Evolutionary conservation across 2,113 vertebrate species (phyloP), one percentile per base, ranked within the genome.

Genomic region (Vireo altiloquus): DNA sequence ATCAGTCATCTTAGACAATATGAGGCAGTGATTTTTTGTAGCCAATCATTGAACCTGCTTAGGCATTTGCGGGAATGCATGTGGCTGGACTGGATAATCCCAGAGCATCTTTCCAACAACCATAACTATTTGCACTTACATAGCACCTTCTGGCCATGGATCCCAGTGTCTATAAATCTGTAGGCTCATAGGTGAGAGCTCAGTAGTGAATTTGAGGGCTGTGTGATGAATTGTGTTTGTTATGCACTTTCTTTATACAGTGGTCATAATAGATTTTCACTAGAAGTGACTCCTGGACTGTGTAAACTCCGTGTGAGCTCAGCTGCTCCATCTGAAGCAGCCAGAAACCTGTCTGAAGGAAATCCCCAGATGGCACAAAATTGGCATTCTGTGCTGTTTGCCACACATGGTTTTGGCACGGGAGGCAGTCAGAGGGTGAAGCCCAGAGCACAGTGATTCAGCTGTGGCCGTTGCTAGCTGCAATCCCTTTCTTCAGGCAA

Each of bases 1-100:
- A 97, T 95, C 92, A 87, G 65, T 96, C 86, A 91, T 85, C 46
- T 49, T 4, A 76, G 92, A 90, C 88, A 93, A 94, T 19, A 66
- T 16, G 21, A 80, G 33, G 56, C 87, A 95, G 82, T 78, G 89
- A 82, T 82, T 91, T 94, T 92, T 89, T 69, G 78, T 71, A 72
- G 64, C 82, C 87, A 65, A 65, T 68, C 69, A 54, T 13, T 90
- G 87, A 83, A 86, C 20, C 89, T 86, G 92, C 70, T 89, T 39
- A 15, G 40, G 75, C 69, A 64, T 77, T 96, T 94, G 35, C 84
- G 61, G 95, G 94, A 97, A 96, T 78, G 49, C 68, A 13, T 72
- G 64, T 49, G 89, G 66, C 71, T 82, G 57, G 64, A 64, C 75
- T 89, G 83, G 83, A 81, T 84, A 63, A 92, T 30, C 79, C 92